phyloP scores from a whole-genome alignment of 2,797 vertebrate genomes.

The Coreius guichenoti region DNA sequence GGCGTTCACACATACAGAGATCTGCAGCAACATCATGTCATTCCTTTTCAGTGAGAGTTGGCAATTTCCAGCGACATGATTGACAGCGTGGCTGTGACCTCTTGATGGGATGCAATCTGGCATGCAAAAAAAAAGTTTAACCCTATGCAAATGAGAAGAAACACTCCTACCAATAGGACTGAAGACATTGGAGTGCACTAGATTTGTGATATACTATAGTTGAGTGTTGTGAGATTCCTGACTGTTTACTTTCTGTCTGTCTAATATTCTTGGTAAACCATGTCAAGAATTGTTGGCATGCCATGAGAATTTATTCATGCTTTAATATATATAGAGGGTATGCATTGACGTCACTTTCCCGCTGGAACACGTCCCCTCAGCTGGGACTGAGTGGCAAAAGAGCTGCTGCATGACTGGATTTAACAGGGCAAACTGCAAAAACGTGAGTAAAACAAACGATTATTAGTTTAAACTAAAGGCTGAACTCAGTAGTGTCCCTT shows the following conservation, averaged over 20 bases:
- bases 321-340: no score
- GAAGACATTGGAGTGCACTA: neutral
- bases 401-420: no score
- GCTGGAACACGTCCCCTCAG: no score
- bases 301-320: no score
- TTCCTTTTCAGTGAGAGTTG: slow-evolving; percentile 7
- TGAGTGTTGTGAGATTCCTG: neutral
- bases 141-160: neutral
- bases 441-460: no score
- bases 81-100: neutral
- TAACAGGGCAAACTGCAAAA: no score
- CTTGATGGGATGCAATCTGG: neutral
- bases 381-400: no score
- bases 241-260: neutral
- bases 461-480: no score
- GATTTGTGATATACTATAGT: neutral
- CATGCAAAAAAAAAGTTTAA: slow-evolving; percentile 6
- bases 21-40: neutral
- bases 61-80: neutral
- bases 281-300: neutral
- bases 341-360: no score
- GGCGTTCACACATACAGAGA: neutral
- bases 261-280: neutral
- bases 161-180: neutral
- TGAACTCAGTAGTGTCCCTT: no score